These are phyloP conservation scores for Lithophane socia DNA, from an alignment of 2,888 invertebrate species.

Conservation along the genomic window DNA sequence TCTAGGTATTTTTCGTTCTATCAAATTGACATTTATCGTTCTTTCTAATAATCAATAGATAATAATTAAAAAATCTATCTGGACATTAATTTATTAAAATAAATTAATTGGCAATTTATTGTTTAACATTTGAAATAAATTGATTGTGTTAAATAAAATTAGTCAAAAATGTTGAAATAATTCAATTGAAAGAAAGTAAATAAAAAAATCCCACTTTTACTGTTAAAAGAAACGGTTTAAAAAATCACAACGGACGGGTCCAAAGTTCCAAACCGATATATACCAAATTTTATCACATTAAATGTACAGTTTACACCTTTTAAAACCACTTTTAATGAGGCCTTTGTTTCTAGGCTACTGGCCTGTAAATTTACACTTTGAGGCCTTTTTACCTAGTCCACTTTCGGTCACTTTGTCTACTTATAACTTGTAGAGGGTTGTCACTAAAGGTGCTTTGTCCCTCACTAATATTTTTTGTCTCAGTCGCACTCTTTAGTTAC, in stretches of 20 bases:
- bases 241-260: constrained; percentile 62
- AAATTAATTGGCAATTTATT: constrained; percentile 16
- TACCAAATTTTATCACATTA: constrained; percentile 58
- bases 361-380: constrained; percentile 15
- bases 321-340: constrained; percentile 23
- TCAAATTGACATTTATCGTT: constrained; percentile 76
- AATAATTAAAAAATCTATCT: constrained; percentile 33
- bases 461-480: constrained; percentile 61
- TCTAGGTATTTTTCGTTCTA: constrained; percentile 63
- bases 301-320: constrained; percentile 45
- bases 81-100: constrained; percentile 15
- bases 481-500: constrained; percentile 74
- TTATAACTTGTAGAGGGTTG: background rate
- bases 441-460: constrained; percentile 19
- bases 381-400: constrained; percentile 39
- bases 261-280: constrained; percentile 47
- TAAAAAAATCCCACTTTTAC: constrained; percentile 16
- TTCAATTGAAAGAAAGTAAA: constrained; percentile 9
- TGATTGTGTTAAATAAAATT: constrained; percentile 6
- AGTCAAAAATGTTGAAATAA: constrained; percentile 23
- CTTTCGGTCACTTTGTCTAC: constrained; percentile 32
- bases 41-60: constrained; percentile 44
- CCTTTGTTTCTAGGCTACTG: constrained; percentile 25
- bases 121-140: constrained; percentile 19
- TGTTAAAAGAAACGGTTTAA: constrained; percentile 4